Evolutionary conservation across 2,888 invertebrate species (phyloP).

Genomic region (Philaethria dido): DNA sequence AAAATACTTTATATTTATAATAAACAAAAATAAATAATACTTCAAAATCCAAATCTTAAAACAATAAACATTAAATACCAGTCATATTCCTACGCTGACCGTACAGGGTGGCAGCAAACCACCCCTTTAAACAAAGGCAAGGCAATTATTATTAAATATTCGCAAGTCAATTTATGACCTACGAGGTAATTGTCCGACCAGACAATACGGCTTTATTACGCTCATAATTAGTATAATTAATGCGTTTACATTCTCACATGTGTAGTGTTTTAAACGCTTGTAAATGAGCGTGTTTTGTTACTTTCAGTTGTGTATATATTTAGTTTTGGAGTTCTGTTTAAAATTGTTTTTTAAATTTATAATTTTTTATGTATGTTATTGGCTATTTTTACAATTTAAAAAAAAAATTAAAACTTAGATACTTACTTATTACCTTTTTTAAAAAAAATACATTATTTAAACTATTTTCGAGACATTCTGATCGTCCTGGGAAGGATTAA

Average conservation of each 20-base stretch:
- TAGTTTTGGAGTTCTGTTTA: neutral
- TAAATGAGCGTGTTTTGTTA: conserved; percentile 18
- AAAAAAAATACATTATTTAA: too few relatives aligned
- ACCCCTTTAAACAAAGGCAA: conserved; percentile 78
- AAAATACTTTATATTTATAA: too few relatives aligned
- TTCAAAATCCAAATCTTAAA: neutral
- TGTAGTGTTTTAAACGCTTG: conserved; percentile 37
- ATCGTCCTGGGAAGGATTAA: too few relatives aligned
- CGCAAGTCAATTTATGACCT: conserved; percentile 57
- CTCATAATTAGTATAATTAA: conserved; percentile 59
- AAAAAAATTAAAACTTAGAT: too few relatives aligned
- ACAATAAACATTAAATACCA: too few relatives aligned
- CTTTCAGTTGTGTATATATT: conserved; percentile 40
- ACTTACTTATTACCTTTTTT: too few relatives aligned
- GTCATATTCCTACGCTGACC: conserved; percentile 43
- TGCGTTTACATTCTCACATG: conserved; percentile 49
- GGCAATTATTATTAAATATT: conserved; percentile 76
- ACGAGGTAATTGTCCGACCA: conserved; percentile 63
- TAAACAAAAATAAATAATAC: neutral
- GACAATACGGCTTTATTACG: conserved; percentile 57
- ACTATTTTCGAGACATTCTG: too few relatives aligned
- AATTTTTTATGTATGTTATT: too few relatives aligned
- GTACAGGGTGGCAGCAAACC: conserved; percentile 54
- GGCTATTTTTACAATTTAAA: too few relatives aligned
- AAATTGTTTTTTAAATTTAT: too few relatives aligned